Conservation (phyloP, 2,888 invertebrate genomes). For the Hypomecis atomaria region DNA sequence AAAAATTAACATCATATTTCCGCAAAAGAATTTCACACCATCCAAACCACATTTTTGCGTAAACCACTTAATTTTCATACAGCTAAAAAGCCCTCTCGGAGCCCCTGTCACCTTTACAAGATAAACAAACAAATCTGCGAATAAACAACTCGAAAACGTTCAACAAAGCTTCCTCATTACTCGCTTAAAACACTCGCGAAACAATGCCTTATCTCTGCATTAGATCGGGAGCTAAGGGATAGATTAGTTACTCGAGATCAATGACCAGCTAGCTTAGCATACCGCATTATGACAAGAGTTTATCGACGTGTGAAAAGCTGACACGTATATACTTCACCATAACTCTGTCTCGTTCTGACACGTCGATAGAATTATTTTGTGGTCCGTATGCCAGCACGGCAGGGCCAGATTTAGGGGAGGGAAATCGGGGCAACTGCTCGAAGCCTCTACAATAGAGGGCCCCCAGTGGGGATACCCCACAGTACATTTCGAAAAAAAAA, state of each 20-base stretch:
- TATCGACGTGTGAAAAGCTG: no score
- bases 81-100: conserved; percentile 14
- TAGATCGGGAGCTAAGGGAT: conserved; percentile 7
- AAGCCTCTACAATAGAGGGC: no score
- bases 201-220: conserved; percentile 41
- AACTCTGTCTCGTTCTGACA: no score
- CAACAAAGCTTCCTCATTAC: conserved; percentile 44
- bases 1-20: not conserved
- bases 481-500: no score
- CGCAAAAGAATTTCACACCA: not conserved
- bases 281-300: no score
- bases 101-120: conserved; percentile 29
- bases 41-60: conserved; percentile 1
- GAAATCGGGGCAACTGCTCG: no score
- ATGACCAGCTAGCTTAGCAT: no score
- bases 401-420: no score
- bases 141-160: conserved; percentile 40
- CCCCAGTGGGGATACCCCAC: no score
- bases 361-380: no score
- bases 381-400: no score
- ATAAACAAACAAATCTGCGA: conserved; percentile 35
- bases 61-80: conserved; percentile 18
- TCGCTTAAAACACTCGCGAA: conserved; percentile 39
- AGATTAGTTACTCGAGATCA: not conserved
- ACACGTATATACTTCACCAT: no score